These are phyloP conservation scores for Mesopsocus fuscifrons DNA, from an alignment of 2,888 invertebrate genomes.

Conservation along the genomic window DNA sequence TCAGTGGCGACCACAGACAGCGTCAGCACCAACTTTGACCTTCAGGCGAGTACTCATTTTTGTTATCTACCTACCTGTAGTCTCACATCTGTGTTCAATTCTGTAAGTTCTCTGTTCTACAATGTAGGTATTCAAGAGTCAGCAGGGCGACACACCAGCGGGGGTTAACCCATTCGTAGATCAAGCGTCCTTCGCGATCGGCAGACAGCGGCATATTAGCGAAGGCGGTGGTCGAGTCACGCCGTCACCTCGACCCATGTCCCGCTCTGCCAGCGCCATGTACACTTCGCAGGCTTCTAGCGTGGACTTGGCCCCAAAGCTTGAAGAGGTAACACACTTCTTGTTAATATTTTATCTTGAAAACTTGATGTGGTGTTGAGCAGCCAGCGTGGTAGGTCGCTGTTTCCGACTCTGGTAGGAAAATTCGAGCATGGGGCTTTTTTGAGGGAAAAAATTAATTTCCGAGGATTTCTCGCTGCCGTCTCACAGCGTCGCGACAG, in stretches of 20 bases:
- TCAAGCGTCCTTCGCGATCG: neutral
- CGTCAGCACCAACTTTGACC: neutral
- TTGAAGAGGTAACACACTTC: constrained; percentile 19
- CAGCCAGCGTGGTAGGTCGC: no score
- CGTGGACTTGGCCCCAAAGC: constrained; percentile 17
- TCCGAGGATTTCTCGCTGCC: neutral
- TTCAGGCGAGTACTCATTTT: neutral
- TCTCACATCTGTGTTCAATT: no score
- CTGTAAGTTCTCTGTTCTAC: no score
- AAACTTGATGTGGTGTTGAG: no score
- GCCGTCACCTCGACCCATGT: neutral
- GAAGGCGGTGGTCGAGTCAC: neutral
- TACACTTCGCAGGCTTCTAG: constrained; percentile 13
- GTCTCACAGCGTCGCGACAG: neutral
- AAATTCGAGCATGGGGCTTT: no score
- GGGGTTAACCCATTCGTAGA: neutral
- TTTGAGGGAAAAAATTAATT: no score
- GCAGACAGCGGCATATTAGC: constrained; percentile 5
- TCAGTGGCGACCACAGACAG: neutral
- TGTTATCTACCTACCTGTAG: no score
- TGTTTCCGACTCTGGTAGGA: no score
- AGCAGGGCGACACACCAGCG: no score
- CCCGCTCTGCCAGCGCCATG: neutral
- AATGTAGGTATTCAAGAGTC: no score
- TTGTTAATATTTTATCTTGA: no score